Base-by-base conservation (phyloP, 2,113 vertebrate genomes). In the Sturnus vulgaris region DNA sequence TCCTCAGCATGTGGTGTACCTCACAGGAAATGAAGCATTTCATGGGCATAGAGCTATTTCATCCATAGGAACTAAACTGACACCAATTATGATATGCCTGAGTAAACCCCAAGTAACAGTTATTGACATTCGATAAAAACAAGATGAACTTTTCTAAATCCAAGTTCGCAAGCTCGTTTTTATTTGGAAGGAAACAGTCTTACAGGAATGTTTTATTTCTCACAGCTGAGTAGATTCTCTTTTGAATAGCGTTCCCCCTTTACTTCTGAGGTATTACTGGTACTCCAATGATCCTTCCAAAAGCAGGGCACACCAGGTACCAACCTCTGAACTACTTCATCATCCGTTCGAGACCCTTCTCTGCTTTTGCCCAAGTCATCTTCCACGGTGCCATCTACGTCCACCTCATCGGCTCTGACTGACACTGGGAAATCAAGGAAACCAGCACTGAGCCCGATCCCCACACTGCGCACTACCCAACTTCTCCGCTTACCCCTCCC, bases 311-410 rank as follows among this genome's bases (percentile, higher is more conserved):
- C 3, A 2, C 4, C 65, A 15, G 27, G 9, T 40, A 97, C 98
- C 61, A 60, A 99, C 99, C 99, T 99, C 96, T 99, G 98, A 31
- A 99, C 98, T 56, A 99, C 98, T 97, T 99, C 99, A 55, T 99
- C 99, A 37, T 99, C 99, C 2, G 99, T 99, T 90, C 98, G 98
- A 65, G 99, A 99, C 28, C 98, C 99, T 95, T 99, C 99, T 87
- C 99, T 97, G 96, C 99, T 99, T 97, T 99, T 99, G 19, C 99
- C 99, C 66, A 99, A 75, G 71, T 99, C 99, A 19, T 99, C 99
- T 79, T 99, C 99, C 6, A 99, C 98, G 1, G 98, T 98, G 9
- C 97, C 99, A 17, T 99, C 99, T 24, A 98, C 95, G 25, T 99
- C 98, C 37, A 98, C 86, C 22, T 98, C 98, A 82, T 99, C 91